Evolutionary conservation across 1,140 invertebrate genomes (phyloP), one percentile per base, ranked within the genome.

Genomic region (Pseudachorutes palmiensis): DNA sequence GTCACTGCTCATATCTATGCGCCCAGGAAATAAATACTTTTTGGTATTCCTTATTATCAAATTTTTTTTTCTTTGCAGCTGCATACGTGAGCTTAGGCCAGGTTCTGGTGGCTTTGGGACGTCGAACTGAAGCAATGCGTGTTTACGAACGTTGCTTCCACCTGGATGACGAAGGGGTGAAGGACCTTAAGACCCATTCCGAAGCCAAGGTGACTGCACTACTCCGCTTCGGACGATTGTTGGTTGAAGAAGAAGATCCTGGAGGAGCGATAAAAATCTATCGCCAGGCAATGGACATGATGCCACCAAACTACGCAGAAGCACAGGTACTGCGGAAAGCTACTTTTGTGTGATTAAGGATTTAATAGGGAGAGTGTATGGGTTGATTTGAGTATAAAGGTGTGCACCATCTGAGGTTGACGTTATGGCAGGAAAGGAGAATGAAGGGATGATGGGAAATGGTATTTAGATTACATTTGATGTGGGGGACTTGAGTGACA

Each of bases 41-140:
- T n/a, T n/a, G n/a, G n/a, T n/a, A n/a, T n/a, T n/a, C n/a, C n/a
- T n/a, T n/a, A n/a, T n/a, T n/a, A n/a, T n/a, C n/a, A n/a, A n/a
- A n/a, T n/a, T n/a, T n/a, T n/a, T n/a, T 51, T 72, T 68, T 74
- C 31, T 68, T 85, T 86, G 29, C 84, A 96, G 93, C 96, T 84
- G 95, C 94, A 48, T 92, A 97, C 80, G 85, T 97, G 66, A 97
- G 97, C 77, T 83, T 97, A 74, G 95, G 92, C 1, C 87, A 92
- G 68, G 88, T 93, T 28, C 82, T 94, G 69, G 87, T 90, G 70
- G 84, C 89, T 9, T 81, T 90, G 59, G 92, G 92, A 14, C 82
- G 88, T 57, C 85, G 86, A 70, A 83, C 88, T 58, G 91, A 95
- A 76, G 94, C 94, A 14, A 87, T 88, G 36, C 84, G 87, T 70